Evolutionary conservation across 2,888 invertebrate species (phyloP).

Genomic region (Sesia bembeciformis): DNA sequence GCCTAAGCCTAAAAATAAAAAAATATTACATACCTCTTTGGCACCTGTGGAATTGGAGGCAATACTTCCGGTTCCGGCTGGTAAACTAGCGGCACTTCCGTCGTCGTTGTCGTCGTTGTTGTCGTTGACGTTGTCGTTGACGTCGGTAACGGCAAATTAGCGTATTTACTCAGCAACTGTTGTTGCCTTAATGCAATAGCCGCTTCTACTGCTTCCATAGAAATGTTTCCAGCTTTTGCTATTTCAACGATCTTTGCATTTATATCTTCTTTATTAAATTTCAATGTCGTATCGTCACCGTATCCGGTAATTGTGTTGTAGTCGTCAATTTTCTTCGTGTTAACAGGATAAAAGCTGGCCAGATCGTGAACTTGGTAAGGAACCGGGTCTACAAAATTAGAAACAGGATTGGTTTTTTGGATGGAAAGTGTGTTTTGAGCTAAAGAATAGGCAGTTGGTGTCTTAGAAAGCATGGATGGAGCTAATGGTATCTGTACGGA

Average conservation of each 20-base stretch:
- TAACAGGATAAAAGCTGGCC: slow-evolving; percentile 45
- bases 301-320: slow-evolving; percentile 65
- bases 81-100: slow-evolving; percentile 32
- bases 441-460: slow-evolving; percentile 27
- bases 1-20: background rate
- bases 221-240: slow-evolving; percentile 83
- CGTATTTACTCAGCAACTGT: slow-evolving; percentile 77
- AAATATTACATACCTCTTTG: slow-evolving; percentile 37
- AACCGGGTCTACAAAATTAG: slow-evolving; percentile 68
- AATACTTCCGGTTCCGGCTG: slow-evolving; percentile 49
- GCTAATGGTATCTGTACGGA: slow-evolving; percentile 34
- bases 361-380: slow-evolving; percentile 60
- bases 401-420: slow-evolving; percentile 55
- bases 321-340: slow-evolving; percentile 64
- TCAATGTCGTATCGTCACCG: slow-evolving; percentile 54
- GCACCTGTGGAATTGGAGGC: slow-evolving; percentile 40
- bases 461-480: slow-evolving; percentile 20
- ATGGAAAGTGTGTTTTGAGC: slow-evolving; percentile 31
- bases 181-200: slow-evolving; percentile 82
- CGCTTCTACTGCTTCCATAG: slow-evolving; percentile 84
- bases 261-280: slow-evolving; percentile 59
- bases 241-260: slow-evolving; percentile 66
- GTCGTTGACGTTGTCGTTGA: slow-evolving; percentile 66
- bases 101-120: slow-evolving; percentile 42
- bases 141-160: slow-evolving; percentile 54